Evolutionary conservation across 1,140 invertebrate species (phyloP), one percentile per base, ranked within the genome.

Genomic region (Penaeus japonicus): DNA sequence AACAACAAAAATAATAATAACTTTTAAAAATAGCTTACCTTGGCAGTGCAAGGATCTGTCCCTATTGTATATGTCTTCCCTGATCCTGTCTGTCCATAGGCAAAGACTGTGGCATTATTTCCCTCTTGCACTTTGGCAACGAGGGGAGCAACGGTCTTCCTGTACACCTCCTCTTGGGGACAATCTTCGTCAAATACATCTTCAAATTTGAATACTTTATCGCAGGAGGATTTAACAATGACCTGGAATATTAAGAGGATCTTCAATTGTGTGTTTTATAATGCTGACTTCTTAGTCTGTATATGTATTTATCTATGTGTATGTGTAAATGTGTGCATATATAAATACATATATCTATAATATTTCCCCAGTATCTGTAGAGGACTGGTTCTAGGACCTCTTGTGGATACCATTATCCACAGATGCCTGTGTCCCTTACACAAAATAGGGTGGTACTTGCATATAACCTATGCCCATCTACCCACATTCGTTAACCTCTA

Each of bases 51-150:
- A 1, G 85, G 83, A 55, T 80, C 62, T 70, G 88, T 89, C 7
- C 89, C 93, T 93, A 94, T 94, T 17, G 93, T 93, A 88, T 91
- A 93, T 12, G 93, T 94, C 87, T 94, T 94, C 12, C 93, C 93
- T 90, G 92, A 93, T n/a, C 93, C 94, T 30, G 94, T 94, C 89
- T 94, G 94, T 82, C 94, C 94, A 91, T 94, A 94, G 18, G 94
- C 94, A 24, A 92, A 57, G 47, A 92, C 90, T 75, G 94, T 94
- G 7, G 93, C 92, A 92, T 94, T 94, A 91, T 93, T 94, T 32
- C 94, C 92, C 35, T 84, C 59, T 22, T 65, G 54, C 20, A 90
- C 90, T 53, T 75, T 77, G 15, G 47, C 18, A 57, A 90, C 70
- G 20, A 90, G 62, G 3, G 88, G 90, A n/a, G 59, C 81, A 27